Percentiles rank a stretch among this genome's conserved stretches.
These are phyloP conservation scores for Trichonephila clavipes DNA, from an alignment of 1,140 invertebrate genomes.

Conservation along the genomic window DNA sequence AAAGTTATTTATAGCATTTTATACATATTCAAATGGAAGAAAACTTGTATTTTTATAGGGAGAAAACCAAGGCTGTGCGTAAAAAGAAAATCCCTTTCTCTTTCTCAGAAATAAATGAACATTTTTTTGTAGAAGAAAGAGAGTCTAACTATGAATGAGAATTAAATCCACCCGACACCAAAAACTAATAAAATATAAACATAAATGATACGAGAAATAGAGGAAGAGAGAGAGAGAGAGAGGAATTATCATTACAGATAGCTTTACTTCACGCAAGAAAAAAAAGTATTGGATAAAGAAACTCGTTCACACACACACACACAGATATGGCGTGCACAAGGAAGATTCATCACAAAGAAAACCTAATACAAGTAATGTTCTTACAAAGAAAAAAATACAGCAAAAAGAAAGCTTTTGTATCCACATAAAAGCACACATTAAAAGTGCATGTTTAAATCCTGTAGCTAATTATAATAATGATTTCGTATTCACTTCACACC, in stretches of 20 bases:
- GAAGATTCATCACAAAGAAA: not conserved
- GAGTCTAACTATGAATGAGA: too few species aligned
- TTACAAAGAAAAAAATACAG: not conserved
- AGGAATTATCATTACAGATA: not conserved
- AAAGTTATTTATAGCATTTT: too few species aligned
- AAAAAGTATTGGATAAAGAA: not conserved
- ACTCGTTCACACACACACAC: too few species aligned
- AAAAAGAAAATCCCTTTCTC: too few species aligned
- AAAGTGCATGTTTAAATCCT: not conserved
- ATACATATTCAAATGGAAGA: too few species aligned
- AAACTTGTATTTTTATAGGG: too few species aligned
- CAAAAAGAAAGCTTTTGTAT: not conserved
- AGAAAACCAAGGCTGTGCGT: too few species aligned
- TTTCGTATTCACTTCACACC: constrained; percentile 11
- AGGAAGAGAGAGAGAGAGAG: too few species aligned
- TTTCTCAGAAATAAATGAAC: too few species aligned
- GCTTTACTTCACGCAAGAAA: not conserved
- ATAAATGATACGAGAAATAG: not conserved
- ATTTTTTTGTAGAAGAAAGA: too few species aligned
- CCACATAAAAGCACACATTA: not conserved
- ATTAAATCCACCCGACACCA: too few species aligned
- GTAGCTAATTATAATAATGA: constrained; percentile 27
- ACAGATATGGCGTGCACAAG: not conserved
- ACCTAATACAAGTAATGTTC: not conserved
- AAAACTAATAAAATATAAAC: too few species aligned